Base-by-base conservation (phyloP, 2,888 invertebrate genomes). In the Machimus atricapillus region DNA sequence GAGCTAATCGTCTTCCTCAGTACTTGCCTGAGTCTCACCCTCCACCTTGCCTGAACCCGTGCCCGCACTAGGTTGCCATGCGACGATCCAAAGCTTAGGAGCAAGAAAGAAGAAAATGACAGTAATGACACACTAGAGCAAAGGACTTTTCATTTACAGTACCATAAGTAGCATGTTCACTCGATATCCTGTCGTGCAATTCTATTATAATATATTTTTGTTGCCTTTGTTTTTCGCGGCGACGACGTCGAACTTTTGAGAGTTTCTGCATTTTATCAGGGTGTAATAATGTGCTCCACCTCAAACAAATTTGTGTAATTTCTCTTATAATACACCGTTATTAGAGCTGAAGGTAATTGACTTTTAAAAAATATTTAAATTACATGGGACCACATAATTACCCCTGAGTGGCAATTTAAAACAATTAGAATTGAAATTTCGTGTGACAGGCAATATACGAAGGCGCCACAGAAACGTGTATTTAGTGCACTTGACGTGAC, bases 321-420 rank as follows among this genome's bases (percentile, higher is more conserved):
- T 78, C 37, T 43, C 37, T 78, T 8, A 37, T 78, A 78, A 78
- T 78, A 78, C 40, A 43, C 78, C 43, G 43, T 43, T 43, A 78
- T 78, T 78, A 78, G 23, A 40, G 46, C 40, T 12, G 9, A 23
- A 23, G 43, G 78, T 78, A 78, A 78, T 78, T 78, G 78, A 78
- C 78, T 78, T 78, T 78, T 76, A 27, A n/a, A 76, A 76, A 76
- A 76, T 76, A 76, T 43, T 78, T 78, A 78, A 78, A 78, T 76
- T 34, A 43, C 43, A 78, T 40, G 78, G 23, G 43, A 43, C 43
- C 46, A 78, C 23, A 23, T 23, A 78, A 40, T 40, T 78, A 43
- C 40, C 37, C 9, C 43, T 12, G 37, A 43, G 23, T 19, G 40
- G 78, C 43, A 43, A 37, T 78, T 78, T 78, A 78, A 40, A 43